phyloP scores from a whole-genome alignment of 2,888 invertebrate species.

The Hydropsyche betteni region DNA sequence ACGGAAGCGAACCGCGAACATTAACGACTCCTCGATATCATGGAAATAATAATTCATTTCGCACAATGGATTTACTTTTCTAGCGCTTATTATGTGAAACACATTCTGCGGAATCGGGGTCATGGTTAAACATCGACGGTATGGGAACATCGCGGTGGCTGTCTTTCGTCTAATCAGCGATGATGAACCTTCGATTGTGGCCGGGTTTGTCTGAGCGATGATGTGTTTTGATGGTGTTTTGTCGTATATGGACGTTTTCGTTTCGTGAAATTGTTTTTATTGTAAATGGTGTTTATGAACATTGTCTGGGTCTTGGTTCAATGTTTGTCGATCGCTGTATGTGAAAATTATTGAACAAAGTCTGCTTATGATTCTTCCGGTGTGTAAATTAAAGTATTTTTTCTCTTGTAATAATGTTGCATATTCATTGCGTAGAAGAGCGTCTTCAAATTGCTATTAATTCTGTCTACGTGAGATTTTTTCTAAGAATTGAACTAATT shows the following conservation, averaged over 20 bases:
- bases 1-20: neutral
- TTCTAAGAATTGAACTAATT: no score
- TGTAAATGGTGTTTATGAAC: neutral
- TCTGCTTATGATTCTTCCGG: neutral
- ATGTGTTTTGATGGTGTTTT: no score
- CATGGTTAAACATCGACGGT: conserved; percentile 25
- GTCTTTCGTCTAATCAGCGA: conserved; percentile 26
- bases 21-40: neutral
- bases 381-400: conserved; percentile 2
- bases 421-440: neutral
- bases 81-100: conserved; percentile 37
- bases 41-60: conserved; percentile 23
- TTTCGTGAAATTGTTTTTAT: no score
- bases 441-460: no score
- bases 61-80: conserved; percentile 38
- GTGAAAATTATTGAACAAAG: conserved; percentile 4
- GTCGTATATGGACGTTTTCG: no score
- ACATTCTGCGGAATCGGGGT: conserved; percentile 39
- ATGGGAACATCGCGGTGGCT: conserved; percentile 32
- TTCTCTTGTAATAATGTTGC: conserved; percentile 21
- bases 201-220: no score
- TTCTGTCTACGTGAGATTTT: no score
- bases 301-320: neutral
- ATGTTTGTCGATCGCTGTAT: conserved; percentile 13
- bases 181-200: neutral